Evolutionary conservation across 2,113 vertebrate genomes (phyloP).

Genomic region (Columba livia): DNA sequence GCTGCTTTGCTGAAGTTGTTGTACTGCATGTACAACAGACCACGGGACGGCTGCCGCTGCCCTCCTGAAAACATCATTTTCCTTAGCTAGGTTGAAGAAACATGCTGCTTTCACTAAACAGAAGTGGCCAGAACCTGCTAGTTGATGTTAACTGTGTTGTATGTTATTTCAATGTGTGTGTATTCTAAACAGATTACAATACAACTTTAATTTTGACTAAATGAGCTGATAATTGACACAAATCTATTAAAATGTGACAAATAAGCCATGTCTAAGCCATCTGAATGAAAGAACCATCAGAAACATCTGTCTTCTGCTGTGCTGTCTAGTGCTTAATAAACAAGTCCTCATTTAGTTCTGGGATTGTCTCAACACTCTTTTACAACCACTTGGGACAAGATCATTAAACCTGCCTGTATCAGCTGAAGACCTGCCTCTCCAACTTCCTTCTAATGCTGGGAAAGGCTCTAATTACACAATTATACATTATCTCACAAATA

Average conservation of each 20-base stretch:
- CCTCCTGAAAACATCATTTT: background rate
- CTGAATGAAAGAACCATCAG: conserved; percentile 1
- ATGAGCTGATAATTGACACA: background rate
- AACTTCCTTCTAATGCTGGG: conserved; percentile 9
- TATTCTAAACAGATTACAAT: conserved; percentile 36
- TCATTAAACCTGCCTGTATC: conserved; percentile 17
- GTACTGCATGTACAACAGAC: background rate
- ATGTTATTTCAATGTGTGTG: conserved; percentile 20
- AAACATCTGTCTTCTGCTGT: background rate
- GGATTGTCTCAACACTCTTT: conserved; percentile 31
- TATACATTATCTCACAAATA: background rate
- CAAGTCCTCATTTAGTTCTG: background rate
- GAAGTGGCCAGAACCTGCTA: conserved; percentile 7
- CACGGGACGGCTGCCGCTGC: background rate
- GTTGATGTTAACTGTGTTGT: background rate
- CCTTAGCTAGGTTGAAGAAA: background rate
- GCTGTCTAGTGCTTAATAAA: conserved; percentile 7
- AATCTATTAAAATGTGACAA: background rate
- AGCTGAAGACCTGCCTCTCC: background rate
- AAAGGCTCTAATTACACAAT: conserved; percentile 33
- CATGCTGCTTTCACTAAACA: background rate
- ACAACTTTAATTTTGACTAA: conserved; percentile 30
- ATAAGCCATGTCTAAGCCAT: background rate
- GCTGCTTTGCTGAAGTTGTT: background rate
- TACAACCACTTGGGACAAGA: conserved; percentile 31